Percentiles rank a stretch among this genome's conserved stretches.
Conservation (phyloP, 2,113 vertebrate genomes). For the Edolisoma coerulescens region DNA sequence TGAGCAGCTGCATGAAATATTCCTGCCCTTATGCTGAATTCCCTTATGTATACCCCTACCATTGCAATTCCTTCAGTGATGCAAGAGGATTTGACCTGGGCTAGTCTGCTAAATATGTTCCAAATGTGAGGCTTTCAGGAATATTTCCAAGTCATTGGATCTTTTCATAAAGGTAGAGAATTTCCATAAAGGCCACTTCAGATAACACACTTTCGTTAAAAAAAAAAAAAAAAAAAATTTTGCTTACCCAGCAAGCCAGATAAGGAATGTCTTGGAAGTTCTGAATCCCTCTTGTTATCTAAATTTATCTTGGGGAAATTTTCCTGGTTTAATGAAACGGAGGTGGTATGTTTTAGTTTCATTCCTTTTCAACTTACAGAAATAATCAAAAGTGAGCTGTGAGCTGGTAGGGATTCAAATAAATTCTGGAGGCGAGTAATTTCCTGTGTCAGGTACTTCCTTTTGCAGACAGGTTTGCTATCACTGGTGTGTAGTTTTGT, state of each 20-base stretch:
- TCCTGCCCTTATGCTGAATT: not conserved
- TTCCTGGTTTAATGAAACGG: not conserved
- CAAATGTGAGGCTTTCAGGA: not conserved
- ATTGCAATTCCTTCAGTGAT: not conserved
- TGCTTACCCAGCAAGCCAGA: not conserved
- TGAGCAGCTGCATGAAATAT: not conserved
- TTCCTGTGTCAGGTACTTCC: not conserved
- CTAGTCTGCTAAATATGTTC: not conserved
- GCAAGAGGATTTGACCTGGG: not conserved
- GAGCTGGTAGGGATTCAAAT: not conserved
- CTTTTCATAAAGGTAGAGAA: not conserved
- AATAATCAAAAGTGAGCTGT: not conserved
- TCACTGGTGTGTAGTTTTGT: not conserved
- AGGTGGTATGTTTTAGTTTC: not conserved
- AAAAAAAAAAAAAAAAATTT: not conserved
- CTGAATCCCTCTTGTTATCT: not conserved
- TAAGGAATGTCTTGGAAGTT: not conserved
- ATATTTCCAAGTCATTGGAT: not conserved
- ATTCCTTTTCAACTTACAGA: not conserved
- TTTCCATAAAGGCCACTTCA: not conserved
- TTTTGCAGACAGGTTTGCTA: not conserved
- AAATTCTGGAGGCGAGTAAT: not conserved
- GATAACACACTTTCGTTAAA: not conserved
- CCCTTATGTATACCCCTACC: not conserved
- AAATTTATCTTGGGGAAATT: not conserved